phyloP scores from a whole-genome alignment of 2,113 vertebrate genomes.

The Mirza zaza region DNA sequence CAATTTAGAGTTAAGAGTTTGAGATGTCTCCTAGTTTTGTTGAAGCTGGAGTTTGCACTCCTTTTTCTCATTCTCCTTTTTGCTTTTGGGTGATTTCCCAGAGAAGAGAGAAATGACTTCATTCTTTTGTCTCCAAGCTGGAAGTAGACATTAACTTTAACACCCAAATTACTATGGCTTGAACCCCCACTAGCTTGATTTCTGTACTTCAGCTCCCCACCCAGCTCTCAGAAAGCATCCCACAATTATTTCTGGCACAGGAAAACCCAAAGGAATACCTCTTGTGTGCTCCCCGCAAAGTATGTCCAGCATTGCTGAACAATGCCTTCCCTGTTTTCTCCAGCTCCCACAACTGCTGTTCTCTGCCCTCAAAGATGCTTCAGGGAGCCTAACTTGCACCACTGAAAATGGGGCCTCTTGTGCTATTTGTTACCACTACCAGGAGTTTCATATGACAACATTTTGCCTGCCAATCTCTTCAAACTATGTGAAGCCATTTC shows the following conservation, averaged over 20 bases:
- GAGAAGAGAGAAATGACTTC: not conserved
- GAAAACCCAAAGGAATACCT: not conserved
- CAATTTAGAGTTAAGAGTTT: not conserved
- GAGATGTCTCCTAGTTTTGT: not conserved
- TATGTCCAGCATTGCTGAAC: not conserved
- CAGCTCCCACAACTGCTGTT: not conserved
- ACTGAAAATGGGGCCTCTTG: not conserved
- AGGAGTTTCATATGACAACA: not conserved
- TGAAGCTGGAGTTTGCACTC: not conserved
- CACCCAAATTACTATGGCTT: not conserved
- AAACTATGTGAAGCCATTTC: slow-evolving; percentile 3
- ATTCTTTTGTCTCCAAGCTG: not conserved
- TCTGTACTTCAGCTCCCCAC: not conserved
- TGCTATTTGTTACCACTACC: not conserved
- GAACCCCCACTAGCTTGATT: not conserved
- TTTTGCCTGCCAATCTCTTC: slow-evolving; percentile 27
- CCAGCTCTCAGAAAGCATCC: not conserved
- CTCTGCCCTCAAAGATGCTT: not conserved
- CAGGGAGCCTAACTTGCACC: not conserved
- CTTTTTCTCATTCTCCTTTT: not conserved
- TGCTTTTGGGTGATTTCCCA: slow-evolving; percentile 24
- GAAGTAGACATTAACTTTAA: not conserved
- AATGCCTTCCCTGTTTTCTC: not conserved
- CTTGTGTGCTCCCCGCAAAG: not conserved
- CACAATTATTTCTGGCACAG: not conserved